A percentile compares a stretch with the other conserved stretches of the same genome.
Evolutionary conservation across 2,888 invertebrate species (phyloP).

Genomic region (Vanessa cardui): DNA sequence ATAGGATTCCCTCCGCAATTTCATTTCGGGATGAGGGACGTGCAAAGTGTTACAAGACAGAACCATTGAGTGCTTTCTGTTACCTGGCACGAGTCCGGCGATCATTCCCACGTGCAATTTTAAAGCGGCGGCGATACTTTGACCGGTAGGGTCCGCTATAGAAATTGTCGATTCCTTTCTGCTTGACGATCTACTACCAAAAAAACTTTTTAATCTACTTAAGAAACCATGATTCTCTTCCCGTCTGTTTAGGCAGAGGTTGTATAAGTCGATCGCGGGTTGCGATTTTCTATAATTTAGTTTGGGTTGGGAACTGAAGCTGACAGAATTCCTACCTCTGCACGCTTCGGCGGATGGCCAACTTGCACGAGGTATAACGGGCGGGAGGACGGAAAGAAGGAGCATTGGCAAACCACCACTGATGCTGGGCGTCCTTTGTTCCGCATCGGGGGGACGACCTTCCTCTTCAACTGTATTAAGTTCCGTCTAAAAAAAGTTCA

Average conservation of each 20-base stretch:
- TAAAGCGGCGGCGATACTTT: slow-evolving; percentile 86
- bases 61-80: slow-evolving; percentile 82
- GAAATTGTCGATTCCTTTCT: slow-evolving; percentile 87
- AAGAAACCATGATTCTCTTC: slow-evolving; percentile 81
- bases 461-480: slow-evolving; percentile 76
- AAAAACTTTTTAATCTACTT: slow-evolving; percentile 82
- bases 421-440: slow-evolving; percentile 84
- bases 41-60: slow-evolving; percentile 85
- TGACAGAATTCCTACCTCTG: slow-evolving; percentile 84
- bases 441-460: slow-evolving; percentile 49
- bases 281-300: slow-evolving; percentile 82
- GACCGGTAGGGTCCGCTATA: slow-evolving; percentile 81
- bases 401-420: slow-evolving; percentile 87
- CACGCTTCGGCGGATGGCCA: slow-evolving; percentile 89
- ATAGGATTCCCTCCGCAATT: slow-evolving; percentile 76
- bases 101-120: slow-evolving; percentile 88
- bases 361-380: slow-evolving; percentile 89
- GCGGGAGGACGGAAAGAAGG: slow-evolving; percentile 87
- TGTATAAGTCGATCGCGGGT: slow-evolving; percentile 83
- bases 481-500: slow-evolving; percentile 62
- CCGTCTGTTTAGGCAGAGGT: slow-evolving; percentile 81
- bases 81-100: slow-evolving; percentile 86
- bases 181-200: slow-evolving; percentile 84
- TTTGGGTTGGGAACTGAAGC: slow-evolving; percentile 86
- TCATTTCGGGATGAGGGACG: slow-evolving; percentile 70